These are phyloP conservation scores for Peromyscus aztecus DNA, from an alignment of 2,797 vertebrate species.

Conservation along the genomic window DNA sequence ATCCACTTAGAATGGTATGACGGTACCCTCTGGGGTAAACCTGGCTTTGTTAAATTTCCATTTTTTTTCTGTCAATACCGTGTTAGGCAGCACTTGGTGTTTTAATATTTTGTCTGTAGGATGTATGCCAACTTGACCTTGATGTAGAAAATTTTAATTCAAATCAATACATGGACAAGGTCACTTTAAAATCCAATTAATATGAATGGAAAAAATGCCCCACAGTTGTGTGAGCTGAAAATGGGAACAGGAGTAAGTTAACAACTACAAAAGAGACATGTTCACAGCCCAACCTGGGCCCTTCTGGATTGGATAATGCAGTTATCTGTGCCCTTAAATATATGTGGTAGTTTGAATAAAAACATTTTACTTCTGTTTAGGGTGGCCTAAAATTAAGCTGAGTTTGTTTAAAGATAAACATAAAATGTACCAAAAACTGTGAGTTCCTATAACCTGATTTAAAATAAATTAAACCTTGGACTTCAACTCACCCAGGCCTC, in stretches of 20 bases:
- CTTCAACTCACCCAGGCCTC: constrained; percentile 66
- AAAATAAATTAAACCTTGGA: constrained; percentile 73
- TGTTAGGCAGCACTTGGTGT: constrained; percentile 86
- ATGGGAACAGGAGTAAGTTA: constrained; percentile 83
- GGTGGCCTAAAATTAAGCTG: constrained; percentile 82
- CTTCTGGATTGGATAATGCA: constrained; percentile 68
- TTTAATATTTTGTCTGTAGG: constrained; percentile 88
- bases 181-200: constrained; percentile 94
- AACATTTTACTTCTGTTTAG: constrained; percentile 78
- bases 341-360: constrained; percentile 75
- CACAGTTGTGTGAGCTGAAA: constrained; percentile 86
- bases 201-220: constrained; percentile 89
- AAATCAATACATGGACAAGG: constrained; percentile 92
- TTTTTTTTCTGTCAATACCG: constrained; percentile 82
- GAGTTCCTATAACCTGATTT: constrained; percentile 82
- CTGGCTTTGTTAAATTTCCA: constrained; percentile 77
- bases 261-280: constrained; percentile 64
- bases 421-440: constrained; percentile 83
- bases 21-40: constrained; percentile 70
- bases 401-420: constrained; percentile 77
- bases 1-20: constrained; percentile 65
- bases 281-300: constrained; percentile 70
- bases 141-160: constrained; percentile 91
- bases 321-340: constrained; percentile 76
- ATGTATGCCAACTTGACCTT: constrained; percentile 88